Conservation (phyloP, 2,113 vertebrate species). For the Bostrychus sinensis region DNA sequence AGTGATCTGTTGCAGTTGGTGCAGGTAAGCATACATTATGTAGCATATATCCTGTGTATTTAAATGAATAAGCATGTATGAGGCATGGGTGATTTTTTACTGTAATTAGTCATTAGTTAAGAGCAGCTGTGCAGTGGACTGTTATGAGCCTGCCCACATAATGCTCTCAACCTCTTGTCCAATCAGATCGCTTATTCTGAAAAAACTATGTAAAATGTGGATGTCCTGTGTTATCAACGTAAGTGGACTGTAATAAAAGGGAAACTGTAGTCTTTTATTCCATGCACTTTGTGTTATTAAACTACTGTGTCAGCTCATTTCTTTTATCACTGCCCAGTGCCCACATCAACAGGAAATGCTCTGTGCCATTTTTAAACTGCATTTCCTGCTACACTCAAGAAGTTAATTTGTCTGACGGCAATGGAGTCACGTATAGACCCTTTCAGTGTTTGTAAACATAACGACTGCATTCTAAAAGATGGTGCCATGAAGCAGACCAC, state of each 20-base stretch:
- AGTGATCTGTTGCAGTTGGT: no score
- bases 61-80: no score
- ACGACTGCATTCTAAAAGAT: no score
- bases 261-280: conserved; percentile 15
- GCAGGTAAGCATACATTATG: no score
- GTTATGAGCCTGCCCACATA: background rate
- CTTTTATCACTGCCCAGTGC: conserved; percentile 34
- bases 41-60: background rate
- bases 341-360: conserved; percentile 53
- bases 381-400: conserved; percentile 55
- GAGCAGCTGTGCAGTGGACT: background rate
- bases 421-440: no score
- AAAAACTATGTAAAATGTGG: background rate
- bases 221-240: background rate
- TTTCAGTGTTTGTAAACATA: no score
- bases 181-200: background rate
- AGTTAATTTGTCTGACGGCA: conserved; percentile 46
- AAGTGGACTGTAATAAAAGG: background rate
- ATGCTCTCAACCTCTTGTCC: background rate
- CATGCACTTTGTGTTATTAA: conserved; percentile 33
- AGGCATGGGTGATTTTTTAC: no score
- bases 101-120: background rate
- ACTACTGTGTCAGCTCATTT: conserved; percentile 59
- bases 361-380: conserved; percentile 57
- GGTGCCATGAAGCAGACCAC: no score